Conservation (phyloP, 2,113 vertebrate genomes). For the Crotalus viridis region DNA sequence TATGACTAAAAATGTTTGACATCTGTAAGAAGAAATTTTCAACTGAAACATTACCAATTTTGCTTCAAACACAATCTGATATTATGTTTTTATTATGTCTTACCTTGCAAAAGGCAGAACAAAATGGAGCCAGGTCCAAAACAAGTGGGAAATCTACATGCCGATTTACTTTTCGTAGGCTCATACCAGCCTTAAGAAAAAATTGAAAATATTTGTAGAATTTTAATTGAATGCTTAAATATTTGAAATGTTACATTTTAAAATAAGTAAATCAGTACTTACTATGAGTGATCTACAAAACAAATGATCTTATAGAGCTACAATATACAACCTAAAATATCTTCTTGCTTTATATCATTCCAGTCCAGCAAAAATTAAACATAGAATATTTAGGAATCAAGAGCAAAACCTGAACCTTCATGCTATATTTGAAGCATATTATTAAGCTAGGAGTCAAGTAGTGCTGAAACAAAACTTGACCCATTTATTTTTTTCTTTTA, state of each 20-base stretch:
- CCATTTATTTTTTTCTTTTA: not conserved
- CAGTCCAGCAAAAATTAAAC: not conserved
- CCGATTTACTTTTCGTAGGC: slow-evolving; percentile 92
- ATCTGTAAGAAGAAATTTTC: not conserved
- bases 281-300: not conserved
- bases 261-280: not conserved
- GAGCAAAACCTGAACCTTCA: not conserved
- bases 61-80: slow-evolving; percentile 19
- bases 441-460: not conserved
- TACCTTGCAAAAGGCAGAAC: slow-evolving; percentile 93
- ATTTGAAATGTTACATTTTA: not conserved
- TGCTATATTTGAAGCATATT: not conserved
- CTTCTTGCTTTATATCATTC: not conserved
- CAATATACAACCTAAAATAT: not conserved
- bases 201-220: slow-evolving; percentile 3
- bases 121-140: slow-evolving; percentile 93
- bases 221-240: slow-evolving; percentile 28
- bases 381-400: not conserved
- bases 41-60: not conserved
- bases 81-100: slow-evolving; percentile 17
- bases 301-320: not conserved
- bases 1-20: not conserved
- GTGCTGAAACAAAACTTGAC: not conserved
- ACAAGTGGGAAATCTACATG: slow-evolving; percentile 93
- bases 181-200: slow-evolving; percentile 87